phyloP scores from a whole-genome alignment of 2,888 invertebrate genomes.

The Sclerodermus sp. region DNA sequence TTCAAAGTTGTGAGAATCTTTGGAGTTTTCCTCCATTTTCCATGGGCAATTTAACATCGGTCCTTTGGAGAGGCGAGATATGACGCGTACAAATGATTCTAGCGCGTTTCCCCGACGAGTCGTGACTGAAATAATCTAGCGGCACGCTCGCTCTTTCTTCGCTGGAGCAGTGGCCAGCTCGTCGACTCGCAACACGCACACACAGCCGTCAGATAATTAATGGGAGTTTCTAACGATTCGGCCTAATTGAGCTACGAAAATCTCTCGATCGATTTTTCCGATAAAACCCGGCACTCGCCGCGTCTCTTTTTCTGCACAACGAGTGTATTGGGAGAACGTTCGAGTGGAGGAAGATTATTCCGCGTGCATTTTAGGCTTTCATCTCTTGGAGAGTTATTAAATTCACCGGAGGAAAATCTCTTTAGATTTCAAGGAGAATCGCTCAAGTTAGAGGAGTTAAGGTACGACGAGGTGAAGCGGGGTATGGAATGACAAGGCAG shows the following conservation, averaged over 20 bases:
- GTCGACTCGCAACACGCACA: no score
- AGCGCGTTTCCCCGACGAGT: no score
- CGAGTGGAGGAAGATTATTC: no score
- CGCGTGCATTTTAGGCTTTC: no score
- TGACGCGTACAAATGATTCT: not conserved
- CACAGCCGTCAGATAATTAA: conserved; percentile 19
- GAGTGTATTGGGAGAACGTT: no score
- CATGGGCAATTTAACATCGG: no score
- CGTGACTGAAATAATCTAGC: no score
- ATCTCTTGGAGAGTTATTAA: conserved; percentile 42
- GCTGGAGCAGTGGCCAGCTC: no score
- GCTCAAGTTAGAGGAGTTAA: not conserved
- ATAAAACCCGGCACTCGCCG: conserved; percentile 7
- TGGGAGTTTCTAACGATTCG: conserved; percentile 21
- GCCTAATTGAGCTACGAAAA: conserved; percentile 25
- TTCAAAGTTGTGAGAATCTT: no score
- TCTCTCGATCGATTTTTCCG: conserved; percentile 26
- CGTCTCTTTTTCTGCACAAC: not conserved
- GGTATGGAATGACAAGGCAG: conserved; percentile 17
- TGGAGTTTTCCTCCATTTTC: no score
- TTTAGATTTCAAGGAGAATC: conserved; percentile 4
- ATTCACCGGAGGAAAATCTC: conserved; percentile 34
- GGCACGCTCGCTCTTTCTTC: no score
- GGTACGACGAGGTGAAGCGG: conserved; percentile 2
- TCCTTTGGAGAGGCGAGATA: no score